Base-by-base conservation (phyloP, 2,888 invertebrate species). In the Abrostola triplasia region DNA sequence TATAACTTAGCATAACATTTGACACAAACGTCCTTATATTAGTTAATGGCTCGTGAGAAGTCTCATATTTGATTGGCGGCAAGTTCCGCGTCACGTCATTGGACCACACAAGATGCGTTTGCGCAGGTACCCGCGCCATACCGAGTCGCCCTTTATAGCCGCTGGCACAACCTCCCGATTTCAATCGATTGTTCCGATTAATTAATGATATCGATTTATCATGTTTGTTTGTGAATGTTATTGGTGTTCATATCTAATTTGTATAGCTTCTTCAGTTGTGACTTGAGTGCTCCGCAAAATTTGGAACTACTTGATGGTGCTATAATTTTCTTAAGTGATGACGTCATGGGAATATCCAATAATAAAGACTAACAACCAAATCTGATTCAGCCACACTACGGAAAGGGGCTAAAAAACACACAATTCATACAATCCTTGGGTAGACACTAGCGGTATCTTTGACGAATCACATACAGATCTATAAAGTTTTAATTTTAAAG, bases 401-500 rank as follows among this genome's bases (percentile, higher is more conserved):
- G 42, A 57, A 58, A 12, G 50, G 12, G 10, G 37, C 41, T 9
- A 57, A 59, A 13, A 75, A 70, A 75, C 64, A 74, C 69, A 73
- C 68, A 72, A 76, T 65, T 58, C 65, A 76, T 54, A 70, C 65
- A 64, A 70, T 75, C 66, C 64, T 52, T 24, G 4, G 24, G 56
- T 72, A 73, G 58, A 59, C 71, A 75, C 61, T 64, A 67, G 88
- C 90, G 89, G 88, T 85, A 77, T 87, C 86, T 90, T 90, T 90
- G 87, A 89, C 85, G 87, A 85, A 84, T 86, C 84, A 85, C 84
- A 84, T 77, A 81, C 80, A 86, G 77, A 80, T 85, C 84, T 88
- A 87, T 88, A 90, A 90, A 90, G 83, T 87, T 90, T 89, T 89
- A 87, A 90, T 91, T 90, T 90, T 85, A 88, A 89, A 85, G 88